These are phyloP conservation scores for Acipenser ruthenus DNA, from an alignment of 2,797 vertebrate species.

Conservation along the genomic window DNA sequence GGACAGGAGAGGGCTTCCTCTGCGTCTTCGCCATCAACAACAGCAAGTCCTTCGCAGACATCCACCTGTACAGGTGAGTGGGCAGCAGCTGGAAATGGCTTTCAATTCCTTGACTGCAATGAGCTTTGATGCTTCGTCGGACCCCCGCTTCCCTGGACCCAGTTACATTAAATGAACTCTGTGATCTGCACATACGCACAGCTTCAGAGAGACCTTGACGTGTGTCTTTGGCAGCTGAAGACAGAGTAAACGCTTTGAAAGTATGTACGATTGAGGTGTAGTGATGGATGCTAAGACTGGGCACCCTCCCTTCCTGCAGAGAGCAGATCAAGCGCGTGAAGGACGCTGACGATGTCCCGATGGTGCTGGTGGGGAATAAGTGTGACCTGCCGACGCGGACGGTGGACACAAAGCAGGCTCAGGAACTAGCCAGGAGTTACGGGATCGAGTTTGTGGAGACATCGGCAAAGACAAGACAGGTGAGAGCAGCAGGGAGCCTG, in stretches of 20 bases:
- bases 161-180: no score
- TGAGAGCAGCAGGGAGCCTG: slow-evolving; percentile 24
- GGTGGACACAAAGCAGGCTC: slow-evolving; percentile 81
- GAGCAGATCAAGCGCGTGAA: slow-evolving; percentile 80
- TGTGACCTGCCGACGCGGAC: slow-evolving; percentile 76
- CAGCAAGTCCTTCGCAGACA: slow-evolving; percentile 79
- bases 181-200: no score
- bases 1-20: slow-evolving; percentile 78
- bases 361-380: slow-evolving; percentile 79
- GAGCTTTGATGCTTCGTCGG: no score
- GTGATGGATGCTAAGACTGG: no score
- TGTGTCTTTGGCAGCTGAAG: no score
- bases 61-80: slow-evolving; percentile 74
- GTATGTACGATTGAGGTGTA: no score
- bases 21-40: slow-evolving; percentile 83
- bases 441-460: slow-evolving; percentile 83
- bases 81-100: no score
- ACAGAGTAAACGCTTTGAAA: no score
- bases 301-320: slow-evolving; percentile 36
- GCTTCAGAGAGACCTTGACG: no score
- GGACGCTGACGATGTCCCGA: slow-evolving; percentile 73
- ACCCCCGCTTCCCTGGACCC: no score
- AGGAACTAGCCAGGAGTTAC: slow-evolving; percentile 76
- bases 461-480: slow-evolving; percentile 83
- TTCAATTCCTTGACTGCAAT: no score